Evolutionary conservation across 1,140 invertebrate species (phyloP).

Genomic region (Hyphantria cunea): DNA sequence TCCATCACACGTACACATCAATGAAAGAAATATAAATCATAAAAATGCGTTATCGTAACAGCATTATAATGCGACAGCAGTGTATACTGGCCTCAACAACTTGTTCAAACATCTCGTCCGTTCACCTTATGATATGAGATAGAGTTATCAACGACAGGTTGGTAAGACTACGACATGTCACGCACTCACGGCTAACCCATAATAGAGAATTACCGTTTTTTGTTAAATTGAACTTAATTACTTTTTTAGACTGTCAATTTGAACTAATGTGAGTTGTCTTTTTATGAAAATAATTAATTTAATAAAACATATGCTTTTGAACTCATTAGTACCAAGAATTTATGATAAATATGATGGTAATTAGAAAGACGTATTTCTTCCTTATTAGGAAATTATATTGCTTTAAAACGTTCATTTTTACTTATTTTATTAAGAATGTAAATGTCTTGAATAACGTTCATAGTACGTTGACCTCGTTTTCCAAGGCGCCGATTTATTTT

Average conservation of each 20-base stretch:
- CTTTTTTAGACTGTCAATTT: not conserved
- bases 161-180: conserved; percentile 1
- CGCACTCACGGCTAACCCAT: not conserved
- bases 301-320: no score
- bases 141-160: conserved; percentile 50
- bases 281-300: no score
- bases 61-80: conserved; percentile 54
- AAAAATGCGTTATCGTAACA: conserved; percentile 34
- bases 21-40: conserved; percentile 16
- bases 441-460: no score
- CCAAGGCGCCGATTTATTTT: no score
- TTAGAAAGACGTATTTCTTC: no score
- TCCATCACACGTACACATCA: not conserved
- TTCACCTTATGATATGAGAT: conserved; percentile 61
- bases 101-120: conserved; percentile 45
- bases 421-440: no score
- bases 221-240: not conserved
- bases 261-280: not conserved
- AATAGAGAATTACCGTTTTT: conserved; percentile 20
- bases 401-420: no score
- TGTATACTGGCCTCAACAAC: conserved; percentile 34
- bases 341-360: no score
- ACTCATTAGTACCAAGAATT: no score
- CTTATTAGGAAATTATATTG: no score
- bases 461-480: no score